These are phyloP conservation scores for Limanda limanda DNA, from an alignment of 2,113 vertebrate species.

Conservation along the genomic window DNA sequence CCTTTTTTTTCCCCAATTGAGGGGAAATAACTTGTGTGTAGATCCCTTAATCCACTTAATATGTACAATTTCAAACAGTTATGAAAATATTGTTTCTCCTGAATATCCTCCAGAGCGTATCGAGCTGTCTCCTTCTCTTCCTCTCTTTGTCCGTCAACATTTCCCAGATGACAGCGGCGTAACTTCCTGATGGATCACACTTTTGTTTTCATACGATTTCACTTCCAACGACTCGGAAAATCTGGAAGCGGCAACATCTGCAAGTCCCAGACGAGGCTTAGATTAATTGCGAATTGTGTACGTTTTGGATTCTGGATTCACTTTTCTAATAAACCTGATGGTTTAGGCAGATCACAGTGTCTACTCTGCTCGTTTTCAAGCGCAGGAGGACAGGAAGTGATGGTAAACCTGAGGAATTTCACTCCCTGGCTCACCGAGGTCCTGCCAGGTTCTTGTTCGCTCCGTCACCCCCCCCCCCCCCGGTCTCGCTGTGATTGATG, in stretches of 20 bases:
- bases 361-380: not conserved
- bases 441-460: conserved; percentile 49
- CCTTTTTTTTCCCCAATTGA: conserved; percentile 26
- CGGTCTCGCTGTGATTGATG: conserved; percentile 42
- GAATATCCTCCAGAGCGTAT: conserved; percentile 75
- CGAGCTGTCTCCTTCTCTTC: conserved; percentile 56
- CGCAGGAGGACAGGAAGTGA: conserved; percentile 28
- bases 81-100: conserved; percentile 78
- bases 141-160: conserved; percentile 52
- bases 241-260: not conserved
- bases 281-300: not conserved
- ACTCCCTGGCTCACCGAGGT: conserved; percentile 32
- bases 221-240: conserved; percentile 14
- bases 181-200: conserved; percentile 59
- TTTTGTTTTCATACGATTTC: conserved; percentile 33
- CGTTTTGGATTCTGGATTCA: not conserved
- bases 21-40: conserved; percentile 54
- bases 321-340: conserved; percentile 7
- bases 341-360: not conserved
- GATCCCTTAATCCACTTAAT: conserved; percentile 76
- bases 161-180: conserved; percentile 51
- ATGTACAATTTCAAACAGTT: conserved; percentile 80
- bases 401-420: conserved; percentile 44
- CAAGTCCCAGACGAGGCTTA: not conserved
- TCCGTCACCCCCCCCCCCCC: not conserved